Evolutionary conservation across 2,797 vertebrate genomes (phyloP).

Genomic region (Micropoecilia bifurca): DNA sequence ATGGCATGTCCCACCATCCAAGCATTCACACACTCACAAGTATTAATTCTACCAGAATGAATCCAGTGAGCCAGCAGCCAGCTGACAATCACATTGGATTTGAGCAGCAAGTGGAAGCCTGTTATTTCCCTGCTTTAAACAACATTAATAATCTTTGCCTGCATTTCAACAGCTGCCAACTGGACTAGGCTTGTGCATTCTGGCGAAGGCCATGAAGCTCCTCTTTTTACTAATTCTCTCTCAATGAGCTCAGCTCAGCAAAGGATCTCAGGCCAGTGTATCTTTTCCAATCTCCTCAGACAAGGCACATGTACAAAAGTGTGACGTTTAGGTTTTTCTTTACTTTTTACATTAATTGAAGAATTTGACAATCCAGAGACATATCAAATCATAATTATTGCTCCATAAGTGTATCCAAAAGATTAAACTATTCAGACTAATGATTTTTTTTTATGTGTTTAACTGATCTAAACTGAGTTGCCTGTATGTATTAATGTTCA

Average conservation of each 20-base stretch:
- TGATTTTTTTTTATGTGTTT: background rate
- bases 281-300: slow-evolving; percentile 24
- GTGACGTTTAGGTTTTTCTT: slow-evolving; percentile 52
- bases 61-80: slow-evolving; percentile 30
- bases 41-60: background rate
- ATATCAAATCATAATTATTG: slow-evolving; percentile 7
- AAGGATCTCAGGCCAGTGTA: slow-evolving; percentile 38
- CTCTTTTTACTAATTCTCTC: slow-evolving; percentile 57
- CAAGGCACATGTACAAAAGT: slow-evolving; percentile 27
- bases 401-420: slow-evolving; percentile 5
- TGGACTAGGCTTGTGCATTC: slow-evolving; percentile 50
- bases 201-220: slow-evolving; percentile 28
- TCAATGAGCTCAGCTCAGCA: slow-evolving; percentile 50
- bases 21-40: background rate
- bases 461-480: slow-evolving; percentile 15
- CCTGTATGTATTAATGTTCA: slow-evolving; percentile 71
- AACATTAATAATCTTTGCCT: slow-evolving; percentile 73
- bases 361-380: slow-evolving; percentile 23
- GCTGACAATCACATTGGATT: slow-evolving; percentile 66
- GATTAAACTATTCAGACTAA: background rate
- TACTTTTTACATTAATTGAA: slow-evolving; percentile 5
- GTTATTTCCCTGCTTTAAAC: slow-evolving; percentile 57
- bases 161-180: slow-evolving; percentile 67
- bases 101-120: slow-evolving; percentile 61
- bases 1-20: background rate